These are phyloP conservation scores for Carassius gibelio DNA, from an alignment of 2,113 vertebrate genomes.

Conservation along the genomic window DNA sequence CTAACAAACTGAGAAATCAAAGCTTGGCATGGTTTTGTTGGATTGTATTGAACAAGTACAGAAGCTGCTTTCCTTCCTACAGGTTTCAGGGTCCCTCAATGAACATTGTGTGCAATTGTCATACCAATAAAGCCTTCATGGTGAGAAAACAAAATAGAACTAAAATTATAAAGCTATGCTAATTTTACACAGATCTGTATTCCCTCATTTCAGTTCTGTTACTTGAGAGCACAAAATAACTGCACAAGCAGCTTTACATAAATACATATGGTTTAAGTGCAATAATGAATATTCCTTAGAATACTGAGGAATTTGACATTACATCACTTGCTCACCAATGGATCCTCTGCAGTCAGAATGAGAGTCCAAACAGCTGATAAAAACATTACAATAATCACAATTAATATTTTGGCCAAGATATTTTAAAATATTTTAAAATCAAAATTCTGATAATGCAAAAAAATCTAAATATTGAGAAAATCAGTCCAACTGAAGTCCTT, in stretches of 20 bases:
- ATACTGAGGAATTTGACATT: not conserved
- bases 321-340: too few relatives aligned
- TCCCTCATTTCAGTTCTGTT: not conserved
- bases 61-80: constrained; percentile 2
- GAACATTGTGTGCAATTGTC: not conserved
- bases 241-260: not conserved
- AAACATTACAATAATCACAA: not conserved
- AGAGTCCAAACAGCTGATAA: not conserved
- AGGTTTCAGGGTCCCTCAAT: constrained; percentile 14
- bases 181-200: not conserved
- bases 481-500: too few relatives aligned
- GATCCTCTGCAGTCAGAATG: too few relatives aligned
- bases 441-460: too few relatives aligned
- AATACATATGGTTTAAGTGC: not conserved
- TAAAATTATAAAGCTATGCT: not conserved
- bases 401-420: too few relatives aligned
- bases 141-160: not conserved
- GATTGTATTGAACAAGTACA: constrained; percentile 15
- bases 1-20: constrained; percentile 33
- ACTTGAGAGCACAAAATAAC: not conserved
- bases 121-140: not conserved
- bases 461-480: too few relatives aligned
- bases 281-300: not conserved
- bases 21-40: constrained; percentile 40
- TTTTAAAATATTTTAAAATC: too few relatives aligned